Percentiles rank a stretch among this genome's conserved stretches.
Conservation (phyloP, 2,888 invertebrate genomes). For the Kuschelorhynchus macadamiae region DNA sequence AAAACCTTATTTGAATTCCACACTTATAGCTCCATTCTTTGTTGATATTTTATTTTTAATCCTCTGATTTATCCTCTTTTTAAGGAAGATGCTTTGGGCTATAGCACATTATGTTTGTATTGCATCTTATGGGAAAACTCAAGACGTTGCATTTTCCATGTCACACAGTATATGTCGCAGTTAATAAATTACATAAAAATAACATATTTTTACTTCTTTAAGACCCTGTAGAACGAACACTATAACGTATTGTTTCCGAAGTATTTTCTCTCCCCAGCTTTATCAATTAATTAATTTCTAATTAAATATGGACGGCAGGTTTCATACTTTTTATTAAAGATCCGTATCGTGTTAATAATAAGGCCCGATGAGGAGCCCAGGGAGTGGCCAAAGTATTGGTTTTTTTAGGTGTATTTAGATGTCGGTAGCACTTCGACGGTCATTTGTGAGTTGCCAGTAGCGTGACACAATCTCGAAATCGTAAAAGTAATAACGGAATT, state of each 20-base stretch:
- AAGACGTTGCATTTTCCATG: no score
- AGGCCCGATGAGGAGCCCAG: slow-evolving; percentile 49
- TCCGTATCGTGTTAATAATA: slow-evolving; percentile 67
- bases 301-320: slow-evolving; percentile 63
- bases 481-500: slow-evolving; percentile 31
- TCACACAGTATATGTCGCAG: no score
- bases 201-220: no score
- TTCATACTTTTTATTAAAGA: slow-evolving; percentile 67
- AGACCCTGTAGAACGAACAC: slow-evolving; percentile 8
- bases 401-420: slow-evolving; percentile 26
- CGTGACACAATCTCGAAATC: slow-evolving; percentile 28
- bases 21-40: no score
- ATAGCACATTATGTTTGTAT: no score
- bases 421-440: slow-evolving; percentile 24
- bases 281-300: slow-evolving; percentile 55
- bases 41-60: no score
- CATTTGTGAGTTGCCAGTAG: slow-evolving; percentile 12
- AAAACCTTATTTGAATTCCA: no score
- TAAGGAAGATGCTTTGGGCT: no score
- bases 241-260: not conserved
- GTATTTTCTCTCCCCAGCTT: slow-evolving; percentile 12
- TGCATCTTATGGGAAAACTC: no score
- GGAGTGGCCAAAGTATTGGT: slow-evolving; percentile 51
- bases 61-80: no score
- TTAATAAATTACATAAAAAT: no score